Conservation (phyloP, 2,888 invertebrate genomes). For the Rhingia rostrata region DNA sequence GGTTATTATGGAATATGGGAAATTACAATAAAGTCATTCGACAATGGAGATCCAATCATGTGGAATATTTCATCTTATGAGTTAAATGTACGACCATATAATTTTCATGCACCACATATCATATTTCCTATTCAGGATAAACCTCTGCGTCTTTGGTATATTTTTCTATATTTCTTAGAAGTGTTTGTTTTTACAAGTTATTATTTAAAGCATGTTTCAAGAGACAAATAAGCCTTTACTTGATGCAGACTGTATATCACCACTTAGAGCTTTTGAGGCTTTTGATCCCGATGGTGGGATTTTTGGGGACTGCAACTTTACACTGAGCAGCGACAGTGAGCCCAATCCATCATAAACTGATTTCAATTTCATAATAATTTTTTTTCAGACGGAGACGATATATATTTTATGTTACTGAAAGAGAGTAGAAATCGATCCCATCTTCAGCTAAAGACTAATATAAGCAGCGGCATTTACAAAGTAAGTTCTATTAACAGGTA, state of each 20-base stretch:
- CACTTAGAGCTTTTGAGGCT: conserved; percentile 83
- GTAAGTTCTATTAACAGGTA: conserved; percentile 39
- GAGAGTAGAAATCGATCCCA: conserved; percentile 73
- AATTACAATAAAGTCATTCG: conserved; percentile 85
- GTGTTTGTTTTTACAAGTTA: neutral
- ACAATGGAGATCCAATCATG: conserved; percentile 83
- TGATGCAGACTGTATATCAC: conserved; percentile 80
- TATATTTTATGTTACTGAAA: conserved; percentile 75
- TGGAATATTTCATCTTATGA: conserved; percentile 82
- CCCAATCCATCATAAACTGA: neutral
- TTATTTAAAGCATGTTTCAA: conserved; percentile 53
- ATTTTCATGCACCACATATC: conserved; percentile 85
- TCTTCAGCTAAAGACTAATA: conserved; percentile 67
- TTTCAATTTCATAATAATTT: neutral
- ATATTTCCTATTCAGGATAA: conserved; percentile 83
- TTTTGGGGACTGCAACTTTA: conserved; percentile 85
- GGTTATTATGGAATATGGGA: conserved; percentile 85
- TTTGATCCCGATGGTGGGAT: conserved; percentile 85
- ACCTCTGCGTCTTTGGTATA: conserved; percentile 74
- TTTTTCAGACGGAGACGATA: conserved; percentile 74
- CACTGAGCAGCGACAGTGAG: conserved; percentile 77
- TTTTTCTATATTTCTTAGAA: neutral
- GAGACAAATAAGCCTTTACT: conserved; percentile 74
- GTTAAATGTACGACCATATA: conserved; percentile 84
- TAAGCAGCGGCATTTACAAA: conserved; percentile 71